Evolutionary conservation across 2,113 vertebrate species (phyloP).

Genomic region (Pteropus alecto): DNA sequence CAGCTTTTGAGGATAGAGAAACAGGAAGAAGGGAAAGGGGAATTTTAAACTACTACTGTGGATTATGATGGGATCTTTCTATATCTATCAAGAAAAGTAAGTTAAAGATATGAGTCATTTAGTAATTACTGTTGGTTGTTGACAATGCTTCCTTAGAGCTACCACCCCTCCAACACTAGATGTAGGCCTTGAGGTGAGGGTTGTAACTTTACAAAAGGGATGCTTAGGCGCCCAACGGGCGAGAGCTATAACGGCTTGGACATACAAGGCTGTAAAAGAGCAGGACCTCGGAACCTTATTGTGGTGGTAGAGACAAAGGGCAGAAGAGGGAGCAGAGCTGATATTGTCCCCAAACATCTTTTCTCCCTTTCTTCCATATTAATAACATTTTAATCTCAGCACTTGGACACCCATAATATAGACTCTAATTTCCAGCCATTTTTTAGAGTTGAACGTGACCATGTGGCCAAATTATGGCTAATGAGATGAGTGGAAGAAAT

Average conservation of each 20-base stretch:
- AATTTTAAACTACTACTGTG: neutral
- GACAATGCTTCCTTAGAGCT: neutral
- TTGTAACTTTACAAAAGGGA: neutral
- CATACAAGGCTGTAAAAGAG: neutral
- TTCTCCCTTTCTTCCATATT: neutral
- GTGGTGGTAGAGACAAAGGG: neutral
- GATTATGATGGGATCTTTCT: neutral
- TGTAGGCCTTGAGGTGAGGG: neutral
- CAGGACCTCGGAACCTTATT: neutral
- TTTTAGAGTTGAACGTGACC: neutral
- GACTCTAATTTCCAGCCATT: neutral
- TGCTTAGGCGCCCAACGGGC: neutral
- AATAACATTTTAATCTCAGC: neutral
- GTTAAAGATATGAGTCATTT: neutral
- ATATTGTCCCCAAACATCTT: neutral
- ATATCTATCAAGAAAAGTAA: neutral
- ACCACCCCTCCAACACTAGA: neutral
- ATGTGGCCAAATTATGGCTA: neutral
- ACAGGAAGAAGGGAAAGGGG: neutral
- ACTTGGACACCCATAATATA: neutral
- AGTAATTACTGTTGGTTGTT: neutral
- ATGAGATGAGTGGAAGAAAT: neutral
- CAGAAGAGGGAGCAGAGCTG: neutral
- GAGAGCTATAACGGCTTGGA: neutral
- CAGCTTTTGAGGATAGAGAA: neutral